Conservation (phyloP, 2,888 invertebrate species). For the Drosophila acutilabella region DNA sequence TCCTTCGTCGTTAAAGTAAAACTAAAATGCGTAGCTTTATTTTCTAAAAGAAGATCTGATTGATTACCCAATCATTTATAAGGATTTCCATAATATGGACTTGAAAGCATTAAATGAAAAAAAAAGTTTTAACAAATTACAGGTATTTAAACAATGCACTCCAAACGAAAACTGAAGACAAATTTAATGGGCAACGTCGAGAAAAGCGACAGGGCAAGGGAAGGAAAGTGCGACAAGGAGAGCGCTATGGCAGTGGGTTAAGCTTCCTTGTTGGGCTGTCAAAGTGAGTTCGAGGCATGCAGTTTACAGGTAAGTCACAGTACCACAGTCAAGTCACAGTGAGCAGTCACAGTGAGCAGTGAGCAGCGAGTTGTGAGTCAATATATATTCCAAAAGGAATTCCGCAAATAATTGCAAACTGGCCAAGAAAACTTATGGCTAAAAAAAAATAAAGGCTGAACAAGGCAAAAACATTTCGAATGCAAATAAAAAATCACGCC, state of each 20-base stretch:
- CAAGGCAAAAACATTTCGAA: conserved; percentile 66
- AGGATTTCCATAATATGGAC: too few relatives aligned
- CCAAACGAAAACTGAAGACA: conserved; percentile 71
- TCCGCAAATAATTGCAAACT: conserved; percentile 82
- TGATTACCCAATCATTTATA: too few relatives aligned
- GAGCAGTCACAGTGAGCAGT: conserved; percentile 26
- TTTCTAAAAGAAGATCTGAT: too few relatives aligned
- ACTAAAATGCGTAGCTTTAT: too few relatives aligned
- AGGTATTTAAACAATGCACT: conserved; percentile 64
- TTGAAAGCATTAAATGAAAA: too few relatives aligned
- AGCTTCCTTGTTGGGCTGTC: conserved; percentile 78
- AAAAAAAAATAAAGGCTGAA: conserved; percentile 17
- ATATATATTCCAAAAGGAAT: conserved; percentile 81
- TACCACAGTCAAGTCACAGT: too few relatives aligned
- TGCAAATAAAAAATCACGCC: conserved; percentile 84
- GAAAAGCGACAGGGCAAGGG: too few relatives aligned
- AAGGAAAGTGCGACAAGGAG: conserved; percentile 28
- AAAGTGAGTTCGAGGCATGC: conserved; percentile 58
- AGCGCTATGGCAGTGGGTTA: conserved; percentile 52
- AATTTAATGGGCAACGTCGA: conserved; percentile 51
- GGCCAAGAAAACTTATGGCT: conserved; percentile 75
- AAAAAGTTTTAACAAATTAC: conserved; percentile 26
- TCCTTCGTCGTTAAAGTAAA: too few relatives aligned
- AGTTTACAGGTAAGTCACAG: conserved; percentile 23
- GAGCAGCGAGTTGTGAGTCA: conserved; percentile 63